Conservation (phyloP, 1,140 invertebrate species). For the Propsilocerus akamusi region DNA sequence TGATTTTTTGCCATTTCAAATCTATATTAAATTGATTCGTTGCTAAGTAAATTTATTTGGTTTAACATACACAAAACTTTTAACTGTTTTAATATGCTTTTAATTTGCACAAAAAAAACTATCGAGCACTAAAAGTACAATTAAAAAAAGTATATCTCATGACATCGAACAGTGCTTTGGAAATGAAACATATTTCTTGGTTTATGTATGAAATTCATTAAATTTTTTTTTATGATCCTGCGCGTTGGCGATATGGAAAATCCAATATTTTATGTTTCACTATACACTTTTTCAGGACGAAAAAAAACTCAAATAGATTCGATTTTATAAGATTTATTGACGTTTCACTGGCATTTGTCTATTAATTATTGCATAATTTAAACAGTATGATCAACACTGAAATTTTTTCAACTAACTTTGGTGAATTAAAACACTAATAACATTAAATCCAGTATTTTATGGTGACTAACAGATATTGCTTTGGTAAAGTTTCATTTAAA, state of each 20-base stretch:
- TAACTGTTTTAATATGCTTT: too few species aligned
- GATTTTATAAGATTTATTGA: too few species aligned
- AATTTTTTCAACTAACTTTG: conserved; percentile 1
- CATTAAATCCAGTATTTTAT: not conserved
- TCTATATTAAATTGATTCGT: too few species aligned
- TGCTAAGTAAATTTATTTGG: too few species aligned
- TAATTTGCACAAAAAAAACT: too few species aligned
- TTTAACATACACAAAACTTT: too few species aligned
- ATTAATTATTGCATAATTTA: not conserved
- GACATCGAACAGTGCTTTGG: too few species aligned
- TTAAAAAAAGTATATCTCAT: too few species aligned
- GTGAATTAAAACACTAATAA: not conserved
- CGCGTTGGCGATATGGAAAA: not conserved
- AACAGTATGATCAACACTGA: not conserved
- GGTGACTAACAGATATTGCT: not conserved
- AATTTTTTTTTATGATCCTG: not conserved
- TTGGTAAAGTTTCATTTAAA: not conserved
- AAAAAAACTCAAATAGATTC: too few species aligned
- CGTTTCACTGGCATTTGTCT: not conserved
- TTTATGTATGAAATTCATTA: not conserved
- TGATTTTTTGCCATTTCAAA: too few species aligned
- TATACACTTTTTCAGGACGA: not conserved
- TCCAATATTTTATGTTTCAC: conserved; percentile 1
- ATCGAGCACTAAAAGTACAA: too few species aligned
- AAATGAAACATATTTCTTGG: not conserved